Conservation (phyloP, 2,113 vertebrate species). For the Strix uralensis region DNA sequence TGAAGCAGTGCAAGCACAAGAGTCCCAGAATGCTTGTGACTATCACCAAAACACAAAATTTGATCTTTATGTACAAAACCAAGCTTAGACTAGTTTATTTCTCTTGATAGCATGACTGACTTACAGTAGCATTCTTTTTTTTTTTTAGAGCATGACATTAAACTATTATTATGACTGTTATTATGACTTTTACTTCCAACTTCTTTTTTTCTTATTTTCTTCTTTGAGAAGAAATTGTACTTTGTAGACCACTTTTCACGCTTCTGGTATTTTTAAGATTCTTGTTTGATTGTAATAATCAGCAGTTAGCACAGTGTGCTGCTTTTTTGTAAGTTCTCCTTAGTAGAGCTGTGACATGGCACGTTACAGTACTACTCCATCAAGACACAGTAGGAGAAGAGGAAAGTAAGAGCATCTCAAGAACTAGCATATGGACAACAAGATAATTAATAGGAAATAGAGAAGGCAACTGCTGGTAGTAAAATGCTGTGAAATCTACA, state of each 20-base stretch:
- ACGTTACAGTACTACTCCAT: not conserved
- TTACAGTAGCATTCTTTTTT: not conserved
- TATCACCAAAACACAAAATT: not conserved
- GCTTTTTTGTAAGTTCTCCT: conserved; percentile 16
- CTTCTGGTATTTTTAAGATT: not conserved
- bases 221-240: not conserved
- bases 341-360: not conserved
- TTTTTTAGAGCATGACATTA: not conserved
- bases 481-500: conserved; percentile 55
- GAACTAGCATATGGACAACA: conserved; percentile 31
- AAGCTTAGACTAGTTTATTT: not conserved
- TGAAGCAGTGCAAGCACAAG: not conserved
- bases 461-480: conserved; percentile 34
- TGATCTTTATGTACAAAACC: not conserved
- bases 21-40: not conserved
- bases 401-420: conserved; percentile 27
- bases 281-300: not conserved
- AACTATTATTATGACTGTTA: not conserved
- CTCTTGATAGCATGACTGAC: not conserved
- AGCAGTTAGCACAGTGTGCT: conserved; percentile 25
- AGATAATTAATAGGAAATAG: conserved; percentile 35
- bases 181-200: not conserved
- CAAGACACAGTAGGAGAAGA: conserved; percentile 44
- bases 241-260: not conserved
- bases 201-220: not conserved